Evolutionary conservation across 2,888 invertebrate species (phyloP).

Genomic region (Perizoma flavofasciatum): DNA sequence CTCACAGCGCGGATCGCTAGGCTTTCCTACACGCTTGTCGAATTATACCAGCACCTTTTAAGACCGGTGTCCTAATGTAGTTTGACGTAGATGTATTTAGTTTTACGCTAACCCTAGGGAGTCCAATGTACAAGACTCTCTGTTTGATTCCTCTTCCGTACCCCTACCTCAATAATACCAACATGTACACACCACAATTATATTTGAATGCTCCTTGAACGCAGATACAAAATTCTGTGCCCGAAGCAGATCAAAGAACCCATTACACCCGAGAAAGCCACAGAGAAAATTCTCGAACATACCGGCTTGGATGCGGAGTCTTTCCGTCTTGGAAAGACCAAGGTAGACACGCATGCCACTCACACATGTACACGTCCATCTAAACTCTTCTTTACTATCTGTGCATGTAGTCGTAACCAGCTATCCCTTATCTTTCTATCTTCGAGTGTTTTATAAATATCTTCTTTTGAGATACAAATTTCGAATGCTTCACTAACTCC

Average conservation of each 20-base stretch:
- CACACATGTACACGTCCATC: constrained; percentile 43
- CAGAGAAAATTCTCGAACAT: constrained; percentile 91
- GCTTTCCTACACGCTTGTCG: constrained; percentile 57
- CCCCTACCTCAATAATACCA: constrained; percentile 38
- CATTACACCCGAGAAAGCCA: constrained; percentile 90
- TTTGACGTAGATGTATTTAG: constrained; percentile 47
- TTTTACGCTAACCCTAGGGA: constrained; percentile 60
- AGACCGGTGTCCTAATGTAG: constrained; percentile 62
- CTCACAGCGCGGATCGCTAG: constrained; percentile 54
- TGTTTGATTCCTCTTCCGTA: constrained; percentile 53
- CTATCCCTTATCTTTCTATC: constrained; percentile 41
- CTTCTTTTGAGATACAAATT: constrained; percentile 32
- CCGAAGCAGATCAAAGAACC: constrained; percentile 92
- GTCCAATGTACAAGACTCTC: constrained; percentile 71
- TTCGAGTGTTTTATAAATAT: constrained; percentile 40
- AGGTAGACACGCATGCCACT: constrained; percentile 87
- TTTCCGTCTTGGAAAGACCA: constrained; percentile 97
- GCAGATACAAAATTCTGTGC: constrained; percentile 99
- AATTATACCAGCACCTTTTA: constrained; percentile 60
- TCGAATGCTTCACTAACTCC: constrained; percentile 32
- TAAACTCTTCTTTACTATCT: constrained; percentile 52
- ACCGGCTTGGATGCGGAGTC: constrained; percentile 96
- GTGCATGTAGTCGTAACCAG: constrained; percentile 49
- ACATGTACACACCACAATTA: constrained; percentile 52
- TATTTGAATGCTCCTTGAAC: constrained; percentile 78